These are phyloP conservation scores for Orchestia grillus DNA, from an alignment of 1,140 invertebrate genomes.

Conservation along the genomic window DNA sequence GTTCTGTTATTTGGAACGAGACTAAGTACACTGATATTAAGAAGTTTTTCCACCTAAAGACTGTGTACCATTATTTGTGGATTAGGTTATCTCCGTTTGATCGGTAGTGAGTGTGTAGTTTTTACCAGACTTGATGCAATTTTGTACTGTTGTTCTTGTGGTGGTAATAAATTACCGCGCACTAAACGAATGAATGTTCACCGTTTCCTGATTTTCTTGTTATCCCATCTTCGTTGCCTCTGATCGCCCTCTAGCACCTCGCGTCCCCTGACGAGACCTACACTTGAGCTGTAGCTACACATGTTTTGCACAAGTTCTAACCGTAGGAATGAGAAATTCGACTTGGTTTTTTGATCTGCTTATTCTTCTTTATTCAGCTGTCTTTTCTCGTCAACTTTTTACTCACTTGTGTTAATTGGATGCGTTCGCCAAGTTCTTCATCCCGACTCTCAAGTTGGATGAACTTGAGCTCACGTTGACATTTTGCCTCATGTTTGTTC, in stretches of 20 bases:
- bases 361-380: neutral
- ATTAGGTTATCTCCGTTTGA: neutral
- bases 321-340: slow-evolving; percentile 1
- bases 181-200: neutral
- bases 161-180: neutral
- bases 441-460: neutral
- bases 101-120: neutral
- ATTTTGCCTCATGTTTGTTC: neutral
- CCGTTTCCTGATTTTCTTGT: neutral
- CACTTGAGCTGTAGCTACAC: neutral
- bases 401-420: neutral
- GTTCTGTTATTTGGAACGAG: slow-evolving; percentile 9
- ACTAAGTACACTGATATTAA: neutral
- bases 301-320: neutral
- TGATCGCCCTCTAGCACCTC: neutral
- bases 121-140: neutral
- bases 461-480: neutral
- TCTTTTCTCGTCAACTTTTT: neutral
- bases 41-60: neutral
- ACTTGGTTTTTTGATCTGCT: neutral
- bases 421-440: neutral
- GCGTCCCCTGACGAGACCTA: neutral
- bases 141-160: neutral
- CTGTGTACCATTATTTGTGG: slow-evolving; percentile 17
- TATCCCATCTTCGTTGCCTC: neutral